Evolutionary conservation across 2,113 vertebrate genomes (phyloP).

Genomic region (Heteronetta atricapilla): DNA sequence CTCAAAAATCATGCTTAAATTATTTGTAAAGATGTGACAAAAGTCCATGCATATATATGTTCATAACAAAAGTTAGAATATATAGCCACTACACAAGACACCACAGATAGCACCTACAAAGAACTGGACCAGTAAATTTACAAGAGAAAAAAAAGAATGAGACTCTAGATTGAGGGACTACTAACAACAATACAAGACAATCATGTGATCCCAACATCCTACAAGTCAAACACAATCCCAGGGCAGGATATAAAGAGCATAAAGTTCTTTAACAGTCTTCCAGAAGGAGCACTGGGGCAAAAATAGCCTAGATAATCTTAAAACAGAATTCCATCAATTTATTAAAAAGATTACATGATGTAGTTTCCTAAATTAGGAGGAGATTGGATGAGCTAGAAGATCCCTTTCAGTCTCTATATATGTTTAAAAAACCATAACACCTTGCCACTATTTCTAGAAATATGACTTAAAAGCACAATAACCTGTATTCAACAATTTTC

Average conservation of each 20-base stretch:
- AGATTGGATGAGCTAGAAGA: not conserved
- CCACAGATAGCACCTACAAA: not conserved
- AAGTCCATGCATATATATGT: not conserved
- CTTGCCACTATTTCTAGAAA: not conserved
- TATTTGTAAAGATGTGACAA: not conserved
- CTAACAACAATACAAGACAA: not conserved
- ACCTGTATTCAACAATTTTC: constrained; percentile 2
- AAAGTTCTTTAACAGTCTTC: not conserved
- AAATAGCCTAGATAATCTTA: not conserved
- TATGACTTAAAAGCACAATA: not conserved
- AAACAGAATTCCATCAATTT: not conserved
- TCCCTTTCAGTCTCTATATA: not conserved
- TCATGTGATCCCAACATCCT: not conserved
- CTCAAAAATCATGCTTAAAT: not conserved
- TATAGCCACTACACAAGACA: not conserved
- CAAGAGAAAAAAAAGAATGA: not conserved
- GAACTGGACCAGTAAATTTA: not conserved
- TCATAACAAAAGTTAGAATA: accelerated
- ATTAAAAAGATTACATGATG: not conserved
- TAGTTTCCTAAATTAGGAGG: not conserved
- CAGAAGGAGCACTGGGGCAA: not conserved
- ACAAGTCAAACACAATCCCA: not conserved
- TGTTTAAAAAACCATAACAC: not conserved
- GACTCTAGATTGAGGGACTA: not conserved
- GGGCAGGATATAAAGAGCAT: not conserved